These are phyloP conservation scores for Theodoxus fluviatilis DNA, from an alignment of 2,888 invertebrate species.

Conservation along the genomic window DNA sequence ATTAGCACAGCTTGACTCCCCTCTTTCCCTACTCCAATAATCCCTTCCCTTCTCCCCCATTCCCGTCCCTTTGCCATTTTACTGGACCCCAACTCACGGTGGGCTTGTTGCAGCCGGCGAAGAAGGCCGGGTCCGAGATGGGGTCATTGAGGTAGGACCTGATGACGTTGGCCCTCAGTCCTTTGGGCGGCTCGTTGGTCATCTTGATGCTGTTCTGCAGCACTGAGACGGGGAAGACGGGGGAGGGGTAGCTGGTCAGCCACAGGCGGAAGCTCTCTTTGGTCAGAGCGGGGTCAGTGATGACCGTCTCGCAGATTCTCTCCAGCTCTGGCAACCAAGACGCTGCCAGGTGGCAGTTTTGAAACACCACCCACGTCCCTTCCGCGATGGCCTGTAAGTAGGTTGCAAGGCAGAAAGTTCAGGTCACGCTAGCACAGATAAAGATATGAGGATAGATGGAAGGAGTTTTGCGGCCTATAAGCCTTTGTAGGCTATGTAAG, in stretches of 20 bases:
- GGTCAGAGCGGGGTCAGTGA: constrained; percentile 54
- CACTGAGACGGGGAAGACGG: constrained; percentile 64
- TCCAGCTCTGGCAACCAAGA: constrained; percentile 64
- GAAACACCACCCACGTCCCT: constrained; percentile 64
- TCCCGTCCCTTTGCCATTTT: too few species aligned
- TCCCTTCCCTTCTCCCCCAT: too few species aligned
- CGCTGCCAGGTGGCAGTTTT: constrained; percentile 65
- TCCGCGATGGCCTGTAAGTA: constrained; percentile 50
- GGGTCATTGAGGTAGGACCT: constrained; percentile 66
- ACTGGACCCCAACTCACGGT: constrained; percentile 41
- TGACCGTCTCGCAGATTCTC: constrained; percentile 63
- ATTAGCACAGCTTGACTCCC: too few species aligned
- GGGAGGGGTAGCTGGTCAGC: constrained; percentile 65
- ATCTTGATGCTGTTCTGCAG: constrained; percentile 66
- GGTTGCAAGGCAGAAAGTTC: background rate
- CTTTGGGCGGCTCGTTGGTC: constrained; percentile 66
- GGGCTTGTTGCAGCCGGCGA: constrained; percentile 70
- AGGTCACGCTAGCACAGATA: too few species aligned
- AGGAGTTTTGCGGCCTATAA: too few species aligned
- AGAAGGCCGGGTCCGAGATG: constrained; percentile 75
- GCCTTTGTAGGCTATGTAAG: too few species aligned
- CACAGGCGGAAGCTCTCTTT: constrained; percentile 62
- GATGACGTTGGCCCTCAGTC: constrained; percentile 65
- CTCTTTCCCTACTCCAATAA: too few species aligned
- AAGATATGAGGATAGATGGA: too few species aligned